Conservation (phyloP, 2,888 invertebrate species). For the Drosophila hawaiiensis region DNA sequence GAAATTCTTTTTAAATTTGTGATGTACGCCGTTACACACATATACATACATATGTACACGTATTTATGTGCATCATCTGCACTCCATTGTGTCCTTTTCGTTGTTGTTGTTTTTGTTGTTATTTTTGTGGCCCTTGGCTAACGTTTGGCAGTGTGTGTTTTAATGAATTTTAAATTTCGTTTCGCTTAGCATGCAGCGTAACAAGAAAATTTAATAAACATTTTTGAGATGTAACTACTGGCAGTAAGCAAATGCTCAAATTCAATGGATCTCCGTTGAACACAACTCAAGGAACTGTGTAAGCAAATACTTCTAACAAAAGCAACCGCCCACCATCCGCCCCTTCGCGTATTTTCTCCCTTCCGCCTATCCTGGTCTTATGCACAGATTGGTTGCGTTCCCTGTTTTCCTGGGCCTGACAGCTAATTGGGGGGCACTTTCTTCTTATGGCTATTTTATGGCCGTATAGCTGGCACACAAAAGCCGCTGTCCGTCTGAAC, state of each 20-base stretch:
- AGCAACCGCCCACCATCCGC: neutral
- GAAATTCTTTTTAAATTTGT: neutral
- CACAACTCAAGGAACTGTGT: neutral
- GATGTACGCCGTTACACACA: constrained; percentile 8
- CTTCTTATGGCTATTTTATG: constrained; percentile 64
- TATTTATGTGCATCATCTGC: constrained; percentile 25
- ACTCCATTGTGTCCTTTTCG: constrained; percentile 8
- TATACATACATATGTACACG: neutral
- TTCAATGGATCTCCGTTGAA: constrained; percentile 31
- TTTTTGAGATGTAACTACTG: constrained; percentile 52
- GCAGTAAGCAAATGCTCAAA: constrained; percentile 29
- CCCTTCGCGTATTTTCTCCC: neutral
- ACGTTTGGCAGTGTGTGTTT: constrained; percentile 55
- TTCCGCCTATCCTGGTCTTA: neutral
- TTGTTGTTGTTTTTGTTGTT: constrained; percentile 22
- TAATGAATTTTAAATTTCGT: constrained; percentile 73
- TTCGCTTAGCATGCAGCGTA: constrained; percentile 28
- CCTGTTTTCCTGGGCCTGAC: constrained; percentile 61
- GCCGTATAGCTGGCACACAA: constrained; percentile 55
- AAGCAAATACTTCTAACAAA: constrained; percentile 24
- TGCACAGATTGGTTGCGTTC: constrained; percentile 12
- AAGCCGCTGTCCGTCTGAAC: constrained; percentile 41
- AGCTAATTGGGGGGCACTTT: constrained; percentile 68
- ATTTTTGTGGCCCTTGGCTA: constrained; percentile 42
- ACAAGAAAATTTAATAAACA: constrained; percentile 61